A percentile compares a stretch with the other conserved stretches of the same genome.
Evolutionary conservation across 2,888 invertebrate species (phyloP).

Genomic region (Athripsodes cinereus): DNA sequence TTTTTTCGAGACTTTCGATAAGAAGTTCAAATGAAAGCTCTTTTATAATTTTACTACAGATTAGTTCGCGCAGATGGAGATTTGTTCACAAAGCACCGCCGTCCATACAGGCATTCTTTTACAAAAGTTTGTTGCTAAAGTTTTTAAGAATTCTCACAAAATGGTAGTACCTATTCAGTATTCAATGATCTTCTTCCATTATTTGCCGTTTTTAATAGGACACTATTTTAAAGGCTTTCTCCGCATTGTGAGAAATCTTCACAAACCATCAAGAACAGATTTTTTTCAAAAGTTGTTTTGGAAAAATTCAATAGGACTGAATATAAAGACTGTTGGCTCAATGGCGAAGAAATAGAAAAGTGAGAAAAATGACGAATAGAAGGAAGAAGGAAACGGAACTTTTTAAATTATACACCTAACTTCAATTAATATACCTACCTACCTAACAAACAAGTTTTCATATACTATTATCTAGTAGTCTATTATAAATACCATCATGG

Average conservation of each 20-base stretch:
- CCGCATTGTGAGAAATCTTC: constrained; percentile 8
- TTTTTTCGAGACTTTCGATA: too few species aligned
- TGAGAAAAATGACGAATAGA: not conserved
- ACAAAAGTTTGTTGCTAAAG: constrained; percentile 15
- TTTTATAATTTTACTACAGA: too few species aligned
- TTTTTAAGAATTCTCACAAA: constrained; percentile 16
- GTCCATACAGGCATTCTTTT: too few species aligned
- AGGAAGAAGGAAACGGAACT: not conserved
- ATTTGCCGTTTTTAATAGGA: constrained; percentile 22
- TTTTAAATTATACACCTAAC: too few species aligned
- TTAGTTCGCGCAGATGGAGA: too few species aligned
- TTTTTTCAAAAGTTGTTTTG: constrained; percentile 13
- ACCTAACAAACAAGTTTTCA: too few species aligned
- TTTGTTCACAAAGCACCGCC: too few species aligned
- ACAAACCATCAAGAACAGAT: constrained; percentile 9
- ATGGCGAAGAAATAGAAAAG: constrained; percentile 1
- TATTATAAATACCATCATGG: too few species aligned
- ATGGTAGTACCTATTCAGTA: not conserved
- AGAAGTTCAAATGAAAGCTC: too few species aligned
- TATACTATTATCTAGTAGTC: too few species aligned
- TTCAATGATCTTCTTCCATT: constrained; percentile 24
- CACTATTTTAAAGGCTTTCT: constrained; percentile 21
- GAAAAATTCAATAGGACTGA: constrained; percentile 8
- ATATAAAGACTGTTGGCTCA: constrained; percentile 1
- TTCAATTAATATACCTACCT: too few species aligned